phyloP scores from a whole-genome alignment of 2,113 vertebrate species.

The Nanorana parkeri region DNA sequence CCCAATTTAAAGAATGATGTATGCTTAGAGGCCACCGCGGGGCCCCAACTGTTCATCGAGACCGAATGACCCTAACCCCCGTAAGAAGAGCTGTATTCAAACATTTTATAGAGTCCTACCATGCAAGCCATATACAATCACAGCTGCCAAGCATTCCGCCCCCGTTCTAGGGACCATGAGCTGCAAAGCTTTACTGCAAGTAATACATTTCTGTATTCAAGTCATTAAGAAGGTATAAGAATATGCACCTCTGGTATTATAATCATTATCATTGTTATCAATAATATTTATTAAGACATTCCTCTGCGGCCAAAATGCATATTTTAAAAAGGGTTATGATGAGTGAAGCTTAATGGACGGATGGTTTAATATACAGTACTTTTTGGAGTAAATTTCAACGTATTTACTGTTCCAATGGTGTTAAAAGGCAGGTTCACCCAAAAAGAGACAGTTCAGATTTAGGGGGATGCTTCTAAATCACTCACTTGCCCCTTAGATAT shows the following conservation, averaged over 20 bases:
- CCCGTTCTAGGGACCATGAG: not conserved
- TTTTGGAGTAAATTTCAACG: too few relatives aligned
- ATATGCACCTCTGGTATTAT: conserved; percentile 21
- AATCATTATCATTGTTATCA: conserved; percentile 4
- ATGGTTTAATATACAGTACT: not conserved
- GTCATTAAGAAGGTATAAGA: conserved; percentile 39
- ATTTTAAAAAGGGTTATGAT: not conserved
- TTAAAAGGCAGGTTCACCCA: too few relatives aligned
- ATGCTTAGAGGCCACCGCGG: not conserved
- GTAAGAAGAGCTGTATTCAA: conserved; percentile 37
- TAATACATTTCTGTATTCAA: conserved; percentile 34
- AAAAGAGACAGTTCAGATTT: too few relatives aligned
- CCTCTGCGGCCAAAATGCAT: conserved; percentile 41
- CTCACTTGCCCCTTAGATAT: too few relatives aligned
- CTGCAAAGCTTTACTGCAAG: conserved; percentile 40
- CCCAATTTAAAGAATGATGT: not conserved
- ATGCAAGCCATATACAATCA: conserved; percentile 51
- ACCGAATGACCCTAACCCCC: conserved; percentile 24
- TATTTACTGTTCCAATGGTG: too few relatives aligned
- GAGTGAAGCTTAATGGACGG: not conserved
- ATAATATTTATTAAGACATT: conserved; percentile 25
- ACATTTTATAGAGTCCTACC: conserved; percentile 32
- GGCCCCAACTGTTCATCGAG: conserved; percentile 1
- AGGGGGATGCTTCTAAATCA: too few relatives aligned
- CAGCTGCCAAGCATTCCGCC: conserved; percentile 36